Evolutionary conservation across 2,113 vertebrate genomes (phyloP).

Genomic region (Colistium nudipinnis): DNA sequence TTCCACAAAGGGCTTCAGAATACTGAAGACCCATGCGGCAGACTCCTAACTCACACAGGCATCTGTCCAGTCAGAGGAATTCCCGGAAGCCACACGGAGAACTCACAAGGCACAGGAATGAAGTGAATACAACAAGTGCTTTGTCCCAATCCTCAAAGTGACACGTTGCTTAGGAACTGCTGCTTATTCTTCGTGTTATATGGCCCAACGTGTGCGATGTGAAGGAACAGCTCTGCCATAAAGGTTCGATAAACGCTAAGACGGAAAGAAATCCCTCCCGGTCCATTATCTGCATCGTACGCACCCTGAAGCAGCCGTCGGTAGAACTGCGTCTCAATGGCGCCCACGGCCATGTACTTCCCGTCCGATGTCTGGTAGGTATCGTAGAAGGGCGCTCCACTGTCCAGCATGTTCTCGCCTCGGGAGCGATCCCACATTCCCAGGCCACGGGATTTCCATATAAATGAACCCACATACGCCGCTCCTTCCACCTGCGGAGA

Average conservation of each 20-base stretch:
- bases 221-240: no score
- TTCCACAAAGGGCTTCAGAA: not conserved
- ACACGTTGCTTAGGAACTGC: not conserved
- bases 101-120: no score
- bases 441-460: slow-evolving; percentile 86
- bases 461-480: slow-evolving; percentile 91
- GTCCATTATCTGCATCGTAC: slow-evolving; percentile 21
- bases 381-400: slow-evolving; percentile 91
- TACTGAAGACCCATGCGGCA: not conserved
- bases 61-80: no score
- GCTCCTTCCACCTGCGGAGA: slow-evolving; percentile 89
- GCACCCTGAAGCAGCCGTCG: slow-evolving; percentile 85
- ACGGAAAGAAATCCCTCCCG: not conserved
- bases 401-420: slow-evolving; percentile 91
- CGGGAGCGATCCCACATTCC: slow-evolving; percentile 84
- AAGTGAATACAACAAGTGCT: no score
- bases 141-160: no score
- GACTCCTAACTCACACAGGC: no score
- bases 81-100: not conserved
- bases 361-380: slow-evolving; percentile 90
- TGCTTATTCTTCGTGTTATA: not conserved
- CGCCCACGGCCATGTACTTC: slow-evolving; percentile 90
- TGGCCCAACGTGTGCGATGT: no score
- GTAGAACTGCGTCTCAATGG: slow-evolving; percentile 93
- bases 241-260: no score